phyloP scores from a whole-genome alignment of 2,888 invertebrate species.

The Drosophila subsilvestris region DNA sequence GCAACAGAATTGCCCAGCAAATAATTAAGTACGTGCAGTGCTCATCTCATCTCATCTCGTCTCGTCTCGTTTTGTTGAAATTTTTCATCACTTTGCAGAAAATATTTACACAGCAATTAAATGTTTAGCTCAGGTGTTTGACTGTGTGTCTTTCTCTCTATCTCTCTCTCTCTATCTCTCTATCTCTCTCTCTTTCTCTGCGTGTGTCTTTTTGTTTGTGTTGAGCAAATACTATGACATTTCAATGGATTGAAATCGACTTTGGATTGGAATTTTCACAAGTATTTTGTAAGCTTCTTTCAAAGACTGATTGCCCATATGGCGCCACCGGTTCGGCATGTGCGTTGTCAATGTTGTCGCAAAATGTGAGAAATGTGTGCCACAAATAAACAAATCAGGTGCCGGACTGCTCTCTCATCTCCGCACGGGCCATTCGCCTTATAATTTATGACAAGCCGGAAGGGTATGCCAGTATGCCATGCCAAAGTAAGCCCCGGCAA shows the following conservation, averaged over 20 bases:
- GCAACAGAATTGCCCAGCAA: slow-evolving; percentile 43
- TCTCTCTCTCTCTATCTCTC: too few relatives aligned
- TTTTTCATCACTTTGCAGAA: slow-evolving; percentile 33
- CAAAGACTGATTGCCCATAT: slow-evolving; percentile 7
- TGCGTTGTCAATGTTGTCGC: slow-evolving; percentile 41
- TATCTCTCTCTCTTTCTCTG: too few relatives aligned
- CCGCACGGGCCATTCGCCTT: slow-evolving; percentile 46
- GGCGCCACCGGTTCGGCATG: slow-evolving; percentile 34
- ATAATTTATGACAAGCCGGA: slow-evolving; percentile 61
- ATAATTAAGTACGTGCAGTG: slow-evolving; percentile 53
- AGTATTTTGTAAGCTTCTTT: slow-evolving; percentile 43
- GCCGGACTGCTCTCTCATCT: slow-evolving; percentile 38
- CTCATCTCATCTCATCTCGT: not conserved
- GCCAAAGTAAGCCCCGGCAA: slow-evolving; percentile 28
- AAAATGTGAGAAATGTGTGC: slow-evolving; percentile 59
- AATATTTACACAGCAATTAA: slow-evolving; percentile 62
- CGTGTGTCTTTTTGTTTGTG: slow-evolving; percentile 12
- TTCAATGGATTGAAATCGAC: slow-evolving; percentile 7
- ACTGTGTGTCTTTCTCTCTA: not conserved
- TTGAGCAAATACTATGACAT: slow-evolving; percentile 27
- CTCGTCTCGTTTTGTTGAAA: slow-evolving; percentile 13
- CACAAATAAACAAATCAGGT: slow-evolving; percentile 74
- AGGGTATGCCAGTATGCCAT: slow-evolving; percentile 26
- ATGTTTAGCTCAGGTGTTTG: slow-evolving; percentile 25
- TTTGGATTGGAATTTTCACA: slow-evolving; percentile 22